Percentiles rank a stretch among this genome's conserved stretches.
Conservation (phyloP, 2,797 vertebrate species). For the Vespertilio murinus region DNA sequence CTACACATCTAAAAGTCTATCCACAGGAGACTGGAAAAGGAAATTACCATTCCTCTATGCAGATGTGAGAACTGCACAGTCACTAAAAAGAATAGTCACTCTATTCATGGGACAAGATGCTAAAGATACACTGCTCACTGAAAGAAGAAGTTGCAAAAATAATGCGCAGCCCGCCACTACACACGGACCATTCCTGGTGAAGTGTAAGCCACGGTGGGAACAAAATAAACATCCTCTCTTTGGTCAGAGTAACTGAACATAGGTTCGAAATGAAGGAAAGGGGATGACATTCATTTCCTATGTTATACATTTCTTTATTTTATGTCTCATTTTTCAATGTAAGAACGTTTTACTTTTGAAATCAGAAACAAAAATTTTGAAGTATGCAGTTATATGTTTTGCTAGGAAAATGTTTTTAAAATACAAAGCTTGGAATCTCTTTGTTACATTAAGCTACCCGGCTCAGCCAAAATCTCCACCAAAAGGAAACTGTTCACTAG, state of each 20-base stretch:
- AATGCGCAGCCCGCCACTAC: not conserved
- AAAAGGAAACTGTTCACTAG: not conserved
- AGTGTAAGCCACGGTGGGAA: not conserved
- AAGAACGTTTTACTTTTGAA: slow-evolving; percentile 3
- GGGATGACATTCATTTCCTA: not conserved
- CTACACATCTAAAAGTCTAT: not conserved
- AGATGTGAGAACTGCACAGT: not conserved
- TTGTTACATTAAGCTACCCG: not conserved
- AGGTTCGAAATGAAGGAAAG: not conserved
- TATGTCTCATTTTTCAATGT: not conserved
- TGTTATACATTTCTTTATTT: not conserved
- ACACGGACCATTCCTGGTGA: too few relatives aligned
- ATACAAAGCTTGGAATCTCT: not conserved
- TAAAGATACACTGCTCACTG: not conserved
- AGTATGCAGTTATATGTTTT: not conserved
- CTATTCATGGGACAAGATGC: not conserved
- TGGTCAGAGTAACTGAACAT: not conserved
- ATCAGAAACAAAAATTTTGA: slow-evolving; percentile 3
- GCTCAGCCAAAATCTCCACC: not conserved
- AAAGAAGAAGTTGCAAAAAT: not conserved
- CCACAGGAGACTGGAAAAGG: not conserved
- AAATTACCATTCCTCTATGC: not conserved
- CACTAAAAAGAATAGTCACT: not conserved
- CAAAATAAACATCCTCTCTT: not conserved
- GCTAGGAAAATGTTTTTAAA: slow-evolving; percentile 8